A percentile compares a stretch with the other conserved stretches of the same genome.
Evolutionary conservation across 1,140 invertebrate genomes (phyloP).

Genomic region (Fopius arisanus): DNA sequence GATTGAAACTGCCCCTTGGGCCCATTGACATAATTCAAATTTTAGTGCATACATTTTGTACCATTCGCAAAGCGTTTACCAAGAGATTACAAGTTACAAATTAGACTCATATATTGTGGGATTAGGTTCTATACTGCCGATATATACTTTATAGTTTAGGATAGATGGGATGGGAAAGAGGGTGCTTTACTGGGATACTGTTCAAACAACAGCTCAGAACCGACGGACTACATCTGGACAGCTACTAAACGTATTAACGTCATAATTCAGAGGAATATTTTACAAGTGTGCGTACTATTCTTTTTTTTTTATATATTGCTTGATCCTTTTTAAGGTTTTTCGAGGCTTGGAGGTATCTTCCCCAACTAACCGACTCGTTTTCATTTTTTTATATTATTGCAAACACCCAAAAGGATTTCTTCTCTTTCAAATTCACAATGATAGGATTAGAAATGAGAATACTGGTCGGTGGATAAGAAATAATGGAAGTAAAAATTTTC

Average conservation of each 20-base stretch:
- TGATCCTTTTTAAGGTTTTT: neutral
- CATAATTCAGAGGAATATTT: conserved; percentile 25
- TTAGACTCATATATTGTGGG: conserved; percentile 52
- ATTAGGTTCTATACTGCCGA: conserved; percentile 38
- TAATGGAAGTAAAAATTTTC: no score
- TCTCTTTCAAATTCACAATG: no score
- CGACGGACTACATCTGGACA: conserved; percentile 21
- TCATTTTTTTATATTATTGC: no score
- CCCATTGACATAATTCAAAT: conserved; percentile 44
- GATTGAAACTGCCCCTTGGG: neutral
- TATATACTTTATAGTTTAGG: conserved; percentile 37
- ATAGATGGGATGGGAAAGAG: conserved; percentile 2
- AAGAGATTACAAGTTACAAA: conserved; percentile 54
- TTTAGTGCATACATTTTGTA: conserved; percentile 20
- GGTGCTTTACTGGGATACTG: conserved; percentile 18
- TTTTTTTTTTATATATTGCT: neutral
- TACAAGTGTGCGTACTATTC: neutral
- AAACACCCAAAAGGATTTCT: no score
- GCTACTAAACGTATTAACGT: neutral
- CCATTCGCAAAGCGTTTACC: conserved; percentile 37
- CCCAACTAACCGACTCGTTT: no score
- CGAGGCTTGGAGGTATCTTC: no score
- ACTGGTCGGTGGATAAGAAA: no score
- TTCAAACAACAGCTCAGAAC: conserved; percentile 28
- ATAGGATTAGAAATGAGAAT: no score